Conservation (phyloP, 2,888 invertebrate species). For the Leptinotarsa haldemani region DNA sequence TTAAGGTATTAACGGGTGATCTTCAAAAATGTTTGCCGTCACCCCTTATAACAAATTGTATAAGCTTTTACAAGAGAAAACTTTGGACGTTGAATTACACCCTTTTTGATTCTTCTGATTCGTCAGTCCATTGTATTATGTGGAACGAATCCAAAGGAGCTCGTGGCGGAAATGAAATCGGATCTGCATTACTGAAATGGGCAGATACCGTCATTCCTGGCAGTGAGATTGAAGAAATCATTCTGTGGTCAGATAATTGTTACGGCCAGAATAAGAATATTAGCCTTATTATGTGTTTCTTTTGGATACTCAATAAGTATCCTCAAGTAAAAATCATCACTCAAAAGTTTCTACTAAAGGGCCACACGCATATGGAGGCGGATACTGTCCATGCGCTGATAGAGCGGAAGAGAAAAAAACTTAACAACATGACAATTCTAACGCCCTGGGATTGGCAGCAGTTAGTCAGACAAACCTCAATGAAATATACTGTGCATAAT, state of each 20-base stretch:
- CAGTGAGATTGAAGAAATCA: constrained; percentile 6
- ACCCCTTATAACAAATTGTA: constrained; percentile 26
- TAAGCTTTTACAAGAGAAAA: constrained; percentile 28
- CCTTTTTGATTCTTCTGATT: constrained; percentile 25
- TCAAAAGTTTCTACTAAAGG: constrained; percentile 24
- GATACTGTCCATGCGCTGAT: constrained; percentile 26
- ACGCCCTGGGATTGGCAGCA: constrained; percentile 27
- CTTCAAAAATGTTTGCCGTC: constrained; percentile 23
- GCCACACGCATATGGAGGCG: constrained; percentile 26
- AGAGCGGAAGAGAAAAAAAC: constrained; percentile 23
- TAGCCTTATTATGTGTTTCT: constrained; percentile 23
- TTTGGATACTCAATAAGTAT: constrained; percentile 23
- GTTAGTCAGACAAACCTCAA: constrained; percentile 28
- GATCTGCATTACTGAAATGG: constrained; percentile 19
- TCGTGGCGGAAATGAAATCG: constrained; percentile 23
- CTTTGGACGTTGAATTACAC: constrained; percentile 27
- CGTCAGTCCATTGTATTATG: constrained; percentile 24
- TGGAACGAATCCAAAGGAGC: constrained; percentile 24
- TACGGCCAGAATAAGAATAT: constrained; percentile 20
- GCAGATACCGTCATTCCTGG: constrained; percentile 2
- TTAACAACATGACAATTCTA: constrained; percentile 22
- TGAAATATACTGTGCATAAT: constrained; percentile 26
- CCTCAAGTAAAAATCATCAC: constrained; percentile 24
- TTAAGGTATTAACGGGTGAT: constrained; percentile 14
- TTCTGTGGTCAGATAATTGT: constrained; percentile 12